Conservation (phyloP, 2,113 vertebrate genomes). For the Anhinga anhinga region DNA sequence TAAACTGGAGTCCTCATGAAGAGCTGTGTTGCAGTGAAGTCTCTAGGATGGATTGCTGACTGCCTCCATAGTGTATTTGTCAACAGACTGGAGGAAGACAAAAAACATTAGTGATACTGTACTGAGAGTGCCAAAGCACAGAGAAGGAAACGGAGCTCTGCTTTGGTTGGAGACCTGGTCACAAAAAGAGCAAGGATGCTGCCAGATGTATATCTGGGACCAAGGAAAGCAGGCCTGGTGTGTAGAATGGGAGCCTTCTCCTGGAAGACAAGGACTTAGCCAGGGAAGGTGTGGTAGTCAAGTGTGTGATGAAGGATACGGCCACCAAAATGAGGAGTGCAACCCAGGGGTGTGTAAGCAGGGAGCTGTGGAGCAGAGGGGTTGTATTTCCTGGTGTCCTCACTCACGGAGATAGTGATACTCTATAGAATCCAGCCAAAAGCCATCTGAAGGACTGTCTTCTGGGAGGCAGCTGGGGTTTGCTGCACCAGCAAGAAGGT, state of each 20-base stretch:
- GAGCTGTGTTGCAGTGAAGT: not conserved
- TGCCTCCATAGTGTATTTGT: not conserved
- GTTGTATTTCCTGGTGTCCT: not conserved
- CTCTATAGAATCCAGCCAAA: not conserved
- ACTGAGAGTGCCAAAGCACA: not conserved
- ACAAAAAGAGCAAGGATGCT: not conserved
- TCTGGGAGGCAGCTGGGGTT: not conserved
- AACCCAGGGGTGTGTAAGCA: not conserved
- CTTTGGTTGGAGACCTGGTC: not conserved
- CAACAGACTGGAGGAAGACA: not conserved
- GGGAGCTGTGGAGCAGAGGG: not conserved
- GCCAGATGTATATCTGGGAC: not conserved
- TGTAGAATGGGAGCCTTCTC: not conserved
- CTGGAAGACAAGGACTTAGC: not conserved
- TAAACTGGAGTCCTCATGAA: not conserved
- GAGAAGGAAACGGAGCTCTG: not conserved
- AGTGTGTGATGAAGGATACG: fast-evolving
- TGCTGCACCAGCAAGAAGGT: not conserved
- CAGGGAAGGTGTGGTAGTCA: not conserved
- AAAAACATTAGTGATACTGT: not conserved
- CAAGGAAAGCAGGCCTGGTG: not conserved
- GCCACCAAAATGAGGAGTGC: not conserved
- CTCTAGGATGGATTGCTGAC: not conserved
- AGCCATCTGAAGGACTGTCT: not conserved
- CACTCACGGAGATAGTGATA: not conserved